These are phyloP conservation scores for Thymallus thymallus DNA, from an alignment of 2,113 vertebrate genomes.

Conservation along the genomic window DNA sequence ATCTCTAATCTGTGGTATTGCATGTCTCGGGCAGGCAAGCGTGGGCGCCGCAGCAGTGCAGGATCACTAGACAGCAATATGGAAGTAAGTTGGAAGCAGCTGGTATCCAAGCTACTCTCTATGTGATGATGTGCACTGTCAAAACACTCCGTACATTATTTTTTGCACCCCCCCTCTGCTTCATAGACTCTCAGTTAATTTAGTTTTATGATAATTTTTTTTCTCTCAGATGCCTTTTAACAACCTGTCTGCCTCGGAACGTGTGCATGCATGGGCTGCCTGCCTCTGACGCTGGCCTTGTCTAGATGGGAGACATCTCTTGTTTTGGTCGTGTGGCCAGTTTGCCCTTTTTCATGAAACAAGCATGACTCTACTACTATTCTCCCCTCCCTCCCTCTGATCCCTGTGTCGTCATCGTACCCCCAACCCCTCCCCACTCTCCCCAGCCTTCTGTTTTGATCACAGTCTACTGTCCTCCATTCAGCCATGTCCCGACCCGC, in stretches of 20 bases:
- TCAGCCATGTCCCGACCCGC: slow-evolving; percentile 57
- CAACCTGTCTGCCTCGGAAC: slow-evolving; percentile 75
- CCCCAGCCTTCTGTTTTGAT: slow-evolving; percentile 53
- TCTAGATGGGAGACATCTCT: slow-evolving; percentile 68
- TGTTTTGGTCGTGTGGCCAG: slow-evolving; percentile 73
- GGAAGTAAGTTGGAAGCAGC: slow-evolving; percentile 99
- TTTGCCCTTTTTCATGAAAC: slow-evolving; percentile 71
- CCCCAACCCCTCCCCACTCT: background rate
- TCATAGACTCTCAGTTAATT: slow-evolving; percentile 71
- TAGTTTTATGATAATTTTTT: slow-evolving; percentile 62
- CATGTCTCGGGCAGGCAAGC: slow-evolving; percentile 99
- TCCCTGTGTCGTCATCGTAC: background rate
- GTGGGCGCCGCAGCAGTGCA: slow-evolving; percentile 99
- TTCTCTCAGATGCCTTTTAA: slow-evolving; percentile 61
- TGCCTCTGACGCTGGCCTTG: slow-evolving; percentile 79
- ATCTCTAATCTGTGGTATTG: slow-evolving; percentile 99
- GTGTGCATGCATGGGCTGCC: slow-evolving; percentile 90
- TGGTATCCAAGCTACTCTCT: slow-evolving; percentile 87
- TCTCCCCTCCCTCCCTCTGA: slow-evolving; percentile 24
- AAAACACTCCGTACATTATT: slow-evolving; percentile 72
- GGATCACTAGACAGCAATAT: slow-evolving; percentile 99
- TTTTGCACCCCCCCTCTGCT: slow-evolving; percentile 76
- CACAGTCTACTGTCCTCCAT: slow-evolving; percentile 50
- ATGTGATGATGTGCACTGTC: slow-evolving; percentile 90
- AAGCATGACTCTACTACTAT: slow-evolving; percentile 85